Percentiles rank a stretch among this genome's conserved stretches.
phyloP scores from a whole-genome alignment of 2,113 vertebrate species.

The Silurus asotus region DNA sequence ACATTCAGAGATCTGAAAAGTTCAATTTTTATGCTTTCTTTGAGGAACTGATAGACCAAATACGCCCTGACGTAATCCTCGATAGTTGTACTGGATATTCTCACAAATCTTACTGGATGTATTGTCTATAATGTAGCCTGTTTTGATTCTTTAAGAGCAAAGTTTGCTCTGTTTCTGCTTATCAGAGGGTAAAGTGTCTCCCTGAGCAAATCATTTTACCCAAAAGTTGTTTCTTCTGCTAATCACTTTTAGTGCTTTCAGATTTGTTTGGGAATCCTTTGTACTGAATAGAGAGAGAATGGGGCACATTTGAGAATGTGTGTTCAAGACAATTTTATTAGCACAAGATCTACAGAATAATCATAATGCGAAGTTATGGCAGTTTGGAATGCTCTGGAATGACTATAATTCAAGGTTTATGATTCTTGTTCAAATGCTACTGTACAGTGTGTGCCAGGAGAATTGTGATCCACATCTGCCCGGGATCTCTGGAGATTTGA shows the following conservation, averaged over 20 bases:
- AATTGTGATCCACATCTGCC: constrained; percentile 61
- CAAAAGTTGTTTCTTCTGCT: constrained; percentile 65
- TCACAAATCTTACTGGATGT: background rate
- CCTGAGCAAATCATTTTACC: constrained; percentile 52
- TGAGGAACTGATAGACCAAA: background rate
- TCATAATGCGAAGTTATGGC: constrained; percentile 17
- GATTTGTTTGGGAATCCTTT: constrained; percentile 66
- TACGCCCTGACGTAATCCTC: background rate
- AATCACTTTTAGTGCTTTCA: constrained; percentile 63
- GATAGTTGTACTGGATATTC: background rate
- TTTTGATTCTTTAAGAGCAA: constrained; percentile 15
- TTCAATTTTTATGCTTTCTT: constrained; percentile 31
- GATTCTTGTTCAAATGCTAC: constrained; percentile 4
- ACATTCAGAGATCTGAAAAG: constrained; percentile 18
- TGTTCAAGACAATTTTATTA: background rate
- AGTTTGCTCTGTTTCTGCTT: constrained; percentile 34
- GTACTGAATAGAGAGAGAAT: background rate
- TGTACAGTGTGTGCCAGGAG: constrained; percentile 1
- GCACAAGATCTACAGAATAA: constrained; percentile 8
- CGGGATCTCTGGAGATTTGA: constrained; percentile 68
- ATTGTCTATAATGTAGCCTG: constrained; percentile 3
- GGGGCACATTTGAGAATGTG: background rate
- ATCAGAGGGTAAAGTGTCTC: background rate
- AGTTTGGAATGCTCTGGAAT: background rate
- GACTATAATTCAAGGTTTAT: constrained; percentile 13